Base-by-base conservation (phyloP, 2,797 vertebrate genomes). In the Enteromius anoplus region DNA sequence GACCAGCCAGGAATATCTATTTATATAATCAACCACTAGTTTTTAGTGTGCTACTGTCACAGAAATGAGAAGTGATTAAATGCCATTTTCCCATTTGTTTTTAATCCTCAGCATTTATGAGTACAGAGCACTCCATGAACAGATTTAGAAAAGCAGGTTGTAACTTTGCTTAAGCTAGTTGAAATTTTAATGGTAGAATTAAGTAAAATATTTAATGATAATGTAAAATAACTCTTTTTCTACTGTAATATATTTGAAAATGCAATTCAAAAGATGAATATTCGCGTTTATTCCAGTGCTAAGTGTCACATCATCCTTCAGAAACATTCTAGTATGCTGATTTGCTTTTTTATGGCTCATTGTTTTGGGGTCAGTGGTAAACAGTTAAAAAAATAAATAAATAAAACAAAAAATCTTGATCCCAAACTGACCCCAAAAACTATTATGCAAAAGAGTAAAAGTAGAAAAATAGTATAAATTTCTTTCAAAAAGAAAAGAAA, bases 1-100 rank as follows among this genome's bases (percentile, higher is more conserved):
- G 32, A 53, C 1, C 40, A 32, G 75, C 75, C 42, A 21, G 10
- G 17, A 77, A 77, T 77, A 77, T 12, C 23, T 10, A 9, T 62
- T 77, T 77, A 77, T 58, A 47, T 77, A 77, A 77, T 47, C 58
- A 77, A 21, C 37, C 75, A 19, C 60, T 60, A 45, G 37, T 23
- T 21, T 45, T 55, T 75, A 58, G 51, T 75, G n/a, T 4, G n/a
- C 55, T 60, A 17, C 23, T 29, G 58, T 77, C 5, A 76, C 37
- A 64, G 23, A 77, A 47, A 60, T 45, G 12, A 42, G 40, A 29
- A 77, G 58, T 64, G 15, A 77, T 77, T 62, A 77, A 47, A 47
- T 32, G 4, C 15, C 55, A 64, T 45, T 32, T 45, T 9, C 19
- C 14, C 11, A 21, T n/a, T 21, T 8, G 19, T 53, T 23, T 23